Evolutionary conservation across 2,113 vertebrate species (phyloP).

Genomic region (Solea senegalensis): DNA sequence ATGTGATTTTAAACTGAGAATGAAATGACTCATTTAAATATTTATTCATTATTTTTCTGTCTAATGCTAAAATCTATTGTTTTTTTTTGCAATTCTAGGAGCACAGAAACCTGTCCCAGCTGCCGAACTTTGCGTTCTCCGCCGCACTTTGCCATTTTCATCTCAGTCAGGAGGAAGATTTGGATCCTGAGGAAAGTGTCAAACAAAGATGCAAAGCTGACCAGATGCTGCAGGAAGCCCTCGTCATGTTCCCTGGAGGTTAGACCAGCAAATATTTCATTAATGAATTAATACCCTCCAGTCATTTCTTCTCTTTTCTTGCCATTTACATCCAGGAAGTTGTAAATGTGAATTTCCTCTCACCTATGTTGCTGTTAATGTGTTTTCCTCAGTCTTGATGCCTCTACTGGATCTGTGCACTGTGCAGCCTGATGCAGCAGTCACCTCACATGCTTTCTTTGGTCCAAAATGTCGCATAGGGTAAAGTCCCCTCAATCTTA

Average conservation of each 20-base stretch:
- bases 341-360: not conserved
- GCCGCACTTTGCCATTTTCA: slow-evolving; percentile 90
- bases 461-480: slow-evolving; percentile 88
- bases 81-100: slow-evolving; percentile 75
- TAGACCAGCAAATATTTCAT: slow-evolving; percentile 11
- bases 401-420: slow-evolving; percentile 91
- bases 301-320: slow-evolving; percentile 1
- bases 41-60: not conserved
- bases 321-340: not conserved
- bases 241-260: slow-evolving; percentile 96
- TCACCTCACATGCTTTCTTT: slow-evolving; percentile 88
- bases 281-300: not conserved
- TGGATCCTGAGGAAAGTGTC: slow-evolving; percentile 79
- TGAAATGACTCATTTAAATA: not conserved
- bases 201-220: slow-evolving; percentile 80
- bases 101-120: slow-evolving; percentile 94
- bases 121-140: slow-evolving; percentile 97
- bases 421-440: slow-evolving; percentile 87
- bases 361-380: not conserved
- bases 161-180: slow-evolving; percentile 89
- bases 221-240: slow-evolving; percentile 83
- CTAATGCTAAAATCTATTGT: not conserved
- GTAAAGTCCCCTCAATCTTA: slow-evolving; percentile 69
- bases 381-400: slow-evolving; percentile 84
- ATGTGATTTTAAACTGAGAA: not conserved